Evolutionary conservation across 1,140 invertebrate species (phyloP), one percentile per base, ranked within the genome.

Genomic region (Zaprionus camerounensis): DNA sequence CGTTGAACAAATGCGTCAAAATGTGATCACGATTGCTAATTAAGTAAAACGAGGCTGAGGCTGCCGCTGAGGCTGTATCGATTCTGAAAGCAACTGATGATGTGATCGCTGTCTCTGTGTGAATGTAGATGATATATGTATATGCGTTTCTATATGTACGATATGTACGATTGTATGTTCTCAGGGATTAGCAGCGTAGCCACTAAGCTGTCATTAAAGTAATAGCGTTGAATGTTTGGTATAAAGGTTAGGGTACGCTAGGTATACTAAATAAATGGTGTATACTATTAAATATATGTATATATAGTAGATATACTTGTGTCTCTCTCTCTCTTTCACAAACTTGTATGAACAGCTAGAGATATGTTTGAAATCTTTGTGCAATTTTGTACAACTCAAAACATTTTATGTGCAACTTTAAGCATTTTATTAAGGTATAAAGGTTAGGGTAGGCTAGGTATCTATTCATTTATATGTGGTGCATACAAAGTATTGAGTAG

Each of bases 21-120:
- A 67, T 71, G 69, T 71, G 74, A 79, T 76, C 70, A 72, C 64
- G 70, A 66, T 66, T 77, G 75, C 63, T 72, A 80, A 80, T 80
- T 80, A 78, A 69, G 53, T 65, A 75, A 77, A 78, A 68, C 78
- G 75, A 77, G 75, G 36, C 28, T 46, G 63, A 22, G 17, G 36
- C 59, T 70, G 67, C 41, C 5, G 13, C 5, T 51, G 20, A 51
- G 22, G 46, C 46, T 51, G 31, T 34, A 51, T 24, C 13, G 36
- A 44, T 61, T 28, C 38, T 62, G 38, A 62, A 62, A 62, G 15
- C 22, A 28, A 46, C 53, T 4, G 41, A 66, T 58, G 34, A 66
- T 58, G 62, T 46, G 51, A 31, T 38, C 28, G 46, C 46, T 26
- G 15, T 53, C 34, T 55, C 34, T 34, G 41, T 36, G 15, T 55